Conservation (phyloP, 2,797 vertebrate genomes). For the Phrynocephalus forsythii region DNA sequence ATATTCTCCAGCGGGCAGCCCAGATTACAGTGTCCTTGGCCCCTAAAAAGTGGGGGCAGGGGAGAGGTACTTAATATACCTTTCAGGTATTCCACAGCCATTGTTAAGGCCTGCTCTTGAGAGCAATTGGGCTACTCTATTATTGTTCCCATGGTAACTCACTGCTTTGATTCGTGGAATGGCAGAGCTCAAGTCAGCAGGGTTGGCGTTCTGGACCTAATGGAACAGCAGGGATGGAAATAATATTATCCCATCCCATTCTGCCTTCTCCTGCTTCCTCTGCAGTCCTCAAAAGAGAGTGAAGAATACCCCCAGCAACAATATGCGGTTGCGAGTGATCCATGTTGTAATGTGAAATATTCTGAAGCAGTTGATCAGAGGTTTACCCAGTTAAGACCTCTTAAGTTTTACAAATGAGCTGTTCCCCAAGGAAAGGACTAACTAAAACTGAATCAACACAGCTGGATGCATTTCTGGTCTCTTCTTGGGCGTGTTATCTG, state of each 20-base stretch:
- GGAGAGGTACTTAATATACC: neutral
- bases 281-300: neutral
- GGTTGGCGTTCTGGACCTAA: neutral
- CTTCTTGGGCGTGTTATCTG: no score
- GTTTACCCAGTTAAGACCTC: neutral
- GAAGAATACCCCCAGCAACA: neutral
- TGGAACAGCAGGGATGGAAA: neutral
- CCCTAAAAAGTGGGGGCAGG: neutral
- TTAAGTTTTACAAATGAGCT: neutral
- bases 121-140: neutral
- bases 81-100: neutral
- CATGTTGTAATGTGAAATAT: neutral
- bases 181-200: neutral
- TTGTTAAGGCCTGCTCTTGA: neutral
- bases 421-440: neutral
- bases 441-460: neutral
- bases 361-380: neutral
- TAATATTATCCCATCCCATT: neutral
- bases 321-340: neutral
- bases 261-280: neutral
- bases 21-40: neutral
- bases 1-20: neutral
- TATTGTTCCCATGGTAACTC: slow-evolving; percentile 5
- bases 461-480: neutral
- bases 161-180: neutral